phyloP scores from a whole-genome alignment of 2,888 invertebrate genomes.

The Parapristionchus giblindavisi region DNA sequence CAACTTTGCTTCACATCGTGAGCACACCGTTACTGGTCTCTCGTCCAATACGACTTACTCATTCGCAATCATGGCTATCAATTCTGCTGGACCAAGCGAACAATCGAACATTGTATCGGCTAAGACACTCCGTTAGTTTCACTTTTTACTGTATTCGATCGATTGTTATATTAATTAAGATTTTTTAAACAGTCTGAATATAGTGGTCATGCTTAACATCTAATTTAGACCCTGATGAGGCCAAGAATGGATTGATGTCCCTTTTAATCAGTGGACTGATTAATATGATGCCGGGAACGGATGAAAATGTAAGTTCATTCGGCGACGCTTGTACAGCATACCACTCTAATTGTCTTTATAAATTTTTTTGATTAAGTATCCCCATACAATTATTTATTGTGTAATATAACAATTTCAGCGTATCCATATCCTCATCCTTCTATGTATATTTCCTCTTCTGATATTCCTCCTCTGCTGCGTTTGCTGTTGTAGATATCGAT shows the following conservation, averaged over 20 bases:
- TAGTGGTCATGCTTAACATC: neutral
- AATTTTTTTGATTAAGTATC: neutral
- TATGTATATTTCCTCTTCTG: conserved; percentile 41
- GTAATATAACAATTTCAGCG: neutral
- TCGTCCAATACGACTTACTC: conserved; percentile 51
- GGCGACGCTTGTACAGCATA: neutral
- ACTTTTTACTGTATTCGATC: neutral
- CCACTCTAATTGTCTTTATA: neutral
- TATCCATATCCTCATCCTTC: conserved; percentile 30
- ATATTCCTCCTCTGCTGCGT: conserved; percentile 46
- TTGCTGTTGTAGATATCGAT: conserved; percentile 50
- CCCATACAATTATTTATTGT: neutral
- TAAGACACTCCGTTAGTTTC: conserved; percentile 57
- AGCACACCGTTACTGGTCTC: conserved; percentile 47
- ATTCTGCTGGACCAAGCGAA: conserved; percentile 56
- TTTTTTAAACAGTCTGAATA: neutral
- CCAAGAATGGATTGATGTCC: conserved; percentile 1
- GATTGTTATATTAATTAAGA: neutral
- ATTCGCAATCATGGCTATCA: conserved; percentile 55
- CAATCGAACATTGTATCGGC: conserved; percentile 48
- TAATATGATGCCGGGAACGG: conserved; percentile 4
- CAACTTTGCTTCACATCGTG: no score
- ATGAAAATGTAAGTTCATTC: conserved; percentile 8
- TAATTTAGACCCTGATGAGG: conserved; percentile 27
- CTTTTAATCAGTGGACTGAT: conserved; percentile 20